A percentile compares a stretch with the other conserved stretches of the same genome.
Evolutionary conservation across 2,797 vertebrate genomes (phyloP).

Genomic region (Esox lucius): DNA sequence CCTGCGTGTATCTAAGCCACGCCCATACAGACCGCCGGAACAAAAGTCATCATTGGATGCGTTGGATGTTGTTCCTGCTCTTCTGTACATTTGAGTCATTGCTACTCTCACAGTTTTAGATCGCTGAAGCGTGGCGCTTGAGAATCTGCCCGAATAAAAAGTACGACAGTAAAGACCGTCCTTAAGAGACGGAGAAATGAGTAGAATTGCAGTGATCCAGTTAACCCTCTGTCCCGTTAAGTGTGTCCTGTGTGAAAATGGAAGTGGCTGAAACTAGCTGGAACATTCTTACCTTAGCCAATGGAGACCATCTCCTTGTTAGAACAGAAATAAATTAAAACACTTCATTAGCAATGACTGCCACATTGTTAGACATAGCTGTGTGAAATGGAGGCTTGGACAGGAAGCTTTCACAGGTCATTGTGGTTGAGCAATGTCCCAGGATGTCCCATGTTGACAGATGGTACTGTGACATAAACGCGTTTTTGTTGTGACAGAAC

Average conservation of each 20-base stretch:
- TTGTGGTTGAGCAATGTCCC: conserved; percentile 27
- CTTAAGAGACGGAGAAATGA: conserved; percentile 14
- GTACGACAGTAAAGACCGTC: conserved; percentile 28
- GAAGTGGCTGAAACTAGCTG: conserved; percentile 74
- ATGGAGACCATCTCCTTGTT: conserved; percentile 58
- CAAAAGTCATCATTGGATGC: background rate
- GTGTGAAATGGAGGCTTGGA: background rate
- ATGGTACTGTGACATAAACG: conserved; percentile 7
- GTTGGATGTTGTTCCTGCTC: background rate
- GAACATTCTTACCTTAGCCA: conserved; percentile 54
- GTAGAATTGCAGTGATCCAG: conserved; percentile 25
- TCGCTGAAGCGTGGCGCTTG: background rate
- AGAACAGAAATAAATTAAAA: background rate
- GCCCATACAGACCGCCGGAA: background rate
- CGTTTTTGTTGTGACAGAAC: conserved; percentile 8
- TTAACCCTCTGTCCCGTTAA: conserved; percentile 50
- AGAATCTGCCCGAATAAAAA: conserved; percentile 9
- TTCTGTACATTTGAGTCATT: background rate
- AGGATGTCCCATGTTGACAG: background rate
- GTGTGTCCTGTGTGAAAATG: conserved; percentile 63
- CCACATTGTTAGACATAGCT: background rate
- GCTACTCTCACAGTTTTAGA: background rate
- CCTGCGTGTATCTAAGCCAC: background rate
- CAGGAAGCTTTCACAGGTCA: background rate
- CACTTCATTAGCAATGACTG: background rate